Conservation (phyloP, 23 tunicate species). For the Pegea sp. region DNA sequence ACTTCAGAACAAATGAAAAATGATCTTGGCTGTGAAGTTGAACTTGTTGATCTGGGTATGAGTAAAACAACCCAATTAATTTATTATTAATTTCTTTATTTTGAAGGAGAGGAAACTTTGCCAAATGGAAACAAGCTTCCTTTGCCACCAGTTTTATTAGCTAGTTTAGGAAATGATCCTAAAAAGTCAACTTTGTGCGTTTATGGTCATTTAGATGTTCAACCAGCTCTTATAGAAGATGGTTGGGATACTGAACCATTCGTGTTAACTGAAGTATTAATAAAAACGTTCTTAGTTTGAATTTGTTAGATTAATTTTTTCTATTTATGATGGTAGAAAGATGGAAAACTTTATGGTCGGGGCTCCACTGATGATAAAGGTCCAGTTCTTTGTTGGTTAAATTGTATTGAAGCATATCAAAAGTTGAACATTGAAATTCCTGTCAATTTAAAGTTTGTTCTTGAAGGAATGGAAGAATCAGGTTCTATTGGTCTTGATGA, state of each 20-base stretch:
- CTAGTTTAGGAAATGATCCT: conserved; percentile 77
- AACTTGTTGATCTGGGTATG: conserved; percentile 62
- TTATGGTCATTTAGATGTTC: conserved; percentile 98
- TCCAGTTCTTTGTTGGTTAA: conserved; percentile 91
- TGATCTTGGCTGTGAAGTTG: conserved; percentile 50
- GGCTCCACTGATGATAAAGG: conserved; percentile 99
- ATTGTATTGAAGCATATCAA: conserved; percentile 94
- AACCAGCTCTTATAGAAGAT: conserved; percentile 79
- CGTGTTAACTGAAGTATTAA: conserved; percentile 89
- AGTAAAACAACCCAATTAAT: too few species aligned
- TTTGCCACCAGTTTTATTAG: conserved; percentile 76
- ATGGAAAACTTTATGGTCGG: conserved; percentile 92
- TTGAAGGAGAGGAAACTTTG: conserved; percentile 35
- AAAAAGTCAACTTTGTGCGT: conserved; percentile 77
- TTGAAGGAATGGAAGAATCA: conserved; percentile 99
- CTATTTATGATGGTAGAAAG: conserved; percentile 16
- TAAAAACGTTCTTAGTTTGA: too few species aligned
- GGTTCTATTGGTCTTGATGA: conserved; percentile 97
- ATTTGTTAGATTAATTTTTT: too few species aligned
- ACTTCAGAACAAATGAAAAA: conserved; percentile 35
- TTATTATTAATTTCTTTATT: too few species aligned
- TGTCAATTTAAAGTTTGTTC: conserved; percentile 79
- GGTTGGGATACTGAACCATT: conserved; percentile 99
- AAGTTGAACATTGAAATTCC: conserved; percentile 54
- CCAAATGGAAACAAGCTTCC: conserved; percentile 61